Conservation (phyloP, 2,888 invertebrate species). For the Watsonalla cultraria region DNA sequence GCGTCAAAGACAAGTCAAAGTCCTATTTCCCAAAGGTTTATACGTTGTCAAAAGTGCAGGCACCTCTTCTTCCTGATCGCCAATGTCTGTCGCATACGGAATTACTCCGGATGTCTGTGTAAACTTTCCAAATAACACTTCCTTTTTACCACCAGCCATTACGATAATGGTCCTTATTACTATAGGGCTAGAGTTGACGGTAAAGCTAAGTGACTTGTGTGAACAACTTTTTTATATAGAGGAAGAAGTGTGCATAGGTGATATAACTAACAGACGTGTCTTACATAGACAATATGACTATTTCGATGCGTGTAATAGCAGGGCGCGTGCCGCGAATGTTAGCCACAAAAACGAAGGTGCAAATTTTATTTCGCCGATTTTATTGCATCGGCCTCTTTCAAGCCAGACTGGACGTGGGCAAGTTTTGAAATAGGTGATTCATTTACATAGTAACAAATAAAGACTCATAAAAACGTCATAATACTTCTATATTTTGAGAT, state of each 20-base stretch:
- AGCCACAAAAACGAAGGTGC: not conserved
- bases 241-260: constrained; percentile 33
- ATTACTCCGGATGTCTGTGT: constrained; percentile 31
- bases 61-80: constrained; percentile 33
- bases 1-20: not conserved
- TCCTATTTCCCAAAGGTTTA: not conserved
- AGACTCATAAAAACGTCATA: too few species aligned
- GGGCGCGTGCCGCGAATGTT: constrained; percentile 14
- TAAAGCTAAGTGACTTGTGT: not conserved
- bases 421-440: not conserved
- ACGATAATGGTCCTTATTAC: constrained; percentile 2
- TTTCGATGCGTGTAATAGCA: constrained; percentile 26
- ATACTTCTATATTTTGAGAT: too few species aligned
- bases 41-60: constrained; percentile 28
- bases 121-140: constrained; percentile 28
- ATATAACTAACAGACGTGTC: constrained; percentile 29
- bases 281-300: constrained; percentile 19
- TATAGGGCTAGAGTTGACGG: constrained; percentile 3
- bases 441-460: too few species aligned
- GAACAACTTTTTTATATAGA: constrained; percentile 27
- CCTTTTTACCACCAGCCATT: constrained; percentile 6
- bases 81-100: constrained; percentile 31
- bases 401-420: not conserved
- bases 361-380: not conserved
- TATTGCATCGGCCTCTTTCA: constrained; percentile 1